A percentile compares a stretch with the other conserved stretches of the same genome.
Evolutionary conservation across 2,113 vertebrate genomes (phyloP).

Genomic region (Talpa occidentalis): DNA sequence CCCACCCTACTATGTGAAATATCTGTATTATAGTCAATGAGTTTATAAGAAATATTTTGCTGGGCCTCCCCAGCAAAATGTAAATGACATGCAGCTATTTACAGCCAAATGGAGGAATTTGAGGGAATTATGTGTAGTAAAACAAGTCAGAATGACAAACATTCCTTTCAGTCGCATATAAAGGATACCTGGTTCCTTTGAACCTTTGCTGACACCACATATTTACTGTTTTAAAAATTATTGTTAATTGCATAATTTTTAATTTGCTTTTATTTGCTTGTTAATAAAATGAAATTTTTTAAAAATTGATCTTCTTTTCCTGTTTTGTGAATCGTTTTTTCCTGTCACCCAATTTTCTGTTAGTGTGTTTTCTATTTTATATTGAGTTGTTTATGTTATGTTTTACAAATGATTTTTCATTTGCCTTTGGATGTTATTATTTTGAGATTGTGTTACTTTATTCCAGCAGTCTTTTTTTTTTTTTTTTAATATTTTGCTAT

Average conservation of each 20-base stretch:
- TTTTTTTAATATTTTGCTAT: not conserved
- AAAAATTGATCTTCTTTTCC: not conserved
- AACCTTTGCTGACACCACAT: not conserved
- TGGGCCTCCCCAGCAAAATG: too few relatives aligned
- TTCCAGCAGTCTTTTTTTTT: not conserved
- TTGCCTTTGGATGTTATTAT: not conserved
- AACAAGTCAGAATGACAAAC: too few relatives aligned
- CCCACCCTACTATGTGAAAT: not conserved
- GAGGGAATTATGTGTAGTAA: too few relatives aligned
- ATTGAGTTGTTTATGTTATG: not conserved
- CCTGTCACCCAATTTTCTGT: not conserved
- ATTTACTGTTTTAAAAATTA: not conserved
- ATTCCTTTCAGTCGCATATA: not conserved
- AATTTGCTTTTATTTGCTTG: not conserved
- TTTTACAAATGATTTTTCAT: constrained; percentile 9
- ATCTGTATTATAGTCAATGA: not conserved
- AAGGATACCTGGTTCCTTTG: not conserved
- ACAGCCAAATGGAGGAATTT: too few relatives aligned
- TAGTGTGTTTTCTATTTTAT: not conserved
- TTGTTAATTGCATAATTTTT: not conserved
- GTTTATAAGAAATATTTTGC: constrained; percentile 37
- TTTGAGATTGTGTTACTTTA: not conserved
- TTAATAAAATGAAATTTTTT: not conserved
- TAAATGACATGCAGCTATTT: too few relatives aligned
- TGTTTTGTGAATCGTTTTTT: not conserved